Evolutionary conservation across 2,888 invertebrate genomes (phyloP).

Genomic region (Agriopis leucophaearia): DNA sequence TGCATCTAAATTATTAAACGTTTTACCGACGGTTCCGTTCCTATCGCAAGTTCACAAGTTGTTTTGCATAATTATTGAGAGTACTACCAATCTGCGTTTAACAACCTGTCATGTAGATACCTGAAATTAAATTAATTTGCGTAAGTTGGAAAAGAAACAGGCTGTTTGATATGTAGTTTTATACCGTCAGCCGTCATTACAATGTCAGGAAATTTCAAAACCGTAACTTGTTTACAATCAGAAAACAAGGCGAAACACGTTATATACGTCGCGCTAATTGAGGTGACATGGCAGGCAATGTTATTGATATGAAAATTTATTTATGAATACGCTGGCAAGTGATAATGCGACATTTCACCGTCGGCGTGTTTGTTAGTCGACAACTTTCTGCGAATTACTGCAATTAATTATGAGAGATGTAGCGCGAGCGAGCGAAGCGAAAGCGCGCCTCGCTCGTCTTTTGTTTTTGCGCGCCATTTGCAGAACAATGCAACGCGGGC

Average conservation of each 20-base stretch:
- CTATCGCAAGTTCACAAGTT: neutral
- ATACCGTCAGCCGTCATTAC: conserved; percentile 21
- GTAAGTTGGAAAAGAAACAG: conserved; percentile 26
- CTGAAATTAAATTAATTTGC: conserved; percentile 42
- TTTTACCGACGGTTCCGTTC: neutral
- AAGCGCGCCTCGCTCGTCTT: conserved; percentile 56
- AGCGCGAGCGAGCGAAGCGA: conserved; percentile 51
- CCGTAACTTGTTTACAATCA: conserved; percentile 32
- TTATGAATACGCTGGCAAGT: conserved; percentile 69
- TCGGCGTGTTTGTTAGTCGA: conserved; percentile 68
- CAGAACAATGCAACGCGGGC: conserved; percentile 77
- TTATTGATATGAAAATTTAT: conserved; percentile 71
- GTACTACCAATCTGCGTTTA: neutral
- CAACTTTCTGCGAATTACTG: conserved; percentile 77
- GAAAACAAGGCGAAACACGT: conserved; percentile 32
- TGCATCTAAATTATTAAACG: neutral
- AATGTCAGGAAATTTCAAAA: conserved; percentile 34
- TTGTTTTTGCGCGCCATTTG: conserved; percentile 79
- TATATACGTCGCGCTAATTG: conserved; percentile 39
- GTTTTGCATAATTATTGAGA: neutral
- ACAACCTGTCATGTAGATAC: neutral
- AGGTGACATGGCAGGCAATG: conserved; percentile 56
- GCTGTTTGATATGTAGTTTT: conserved; percentile 13
- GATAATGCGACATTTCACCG: conserved; percentile 75
- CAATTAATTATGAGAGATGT: conserved; percentile 81